Evolutionary conservation across 2,888 invertebrate genomes (phyloP).

Genomic region (Melanostoma scalare): DNA sequence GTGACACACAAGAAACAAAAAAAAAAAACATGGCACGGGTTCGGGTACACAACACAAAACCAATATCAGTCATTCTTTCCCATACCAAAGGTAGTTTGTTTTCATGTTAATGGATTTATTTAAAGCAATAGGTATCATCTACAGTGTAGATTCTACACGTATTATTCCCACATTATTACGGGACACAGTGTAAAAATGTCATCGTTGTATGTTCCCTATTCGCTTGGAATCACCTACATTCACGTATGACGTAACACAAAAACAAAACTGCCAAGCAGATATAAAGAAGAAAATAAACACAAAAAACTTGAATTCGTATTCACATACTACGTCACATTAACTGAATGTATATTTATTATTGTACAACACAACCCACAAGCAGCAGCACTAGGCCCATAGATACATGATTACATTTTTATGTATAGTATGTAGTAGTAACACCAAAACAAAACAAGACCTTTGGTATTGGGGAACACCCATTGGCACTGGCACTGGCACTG

Average conservation of each 20-base stretch:
- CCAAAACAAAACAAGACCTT: slow-evolving; percentile 9
- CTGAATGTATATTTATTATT: slow-evolving; percentile 8
- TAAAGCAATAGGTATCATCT: neutral
- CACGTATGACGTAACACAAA: slow-evolving; percentile 57
- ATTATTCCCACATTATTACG: slow-evolving; percentile 24
- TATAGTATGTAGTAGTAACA: neutral
- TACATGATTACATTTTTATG: slow-evolving; percentile 10
- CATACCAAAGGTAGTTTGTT: slow-evolving; percentile 14
- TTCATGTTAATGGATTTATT: neutral
- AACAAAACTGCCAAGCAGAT: neutral
- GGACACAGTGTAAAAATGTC: slow-evolving; percentile 44
- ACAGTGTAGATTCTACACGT: neutral
- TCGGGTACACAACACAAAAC: neutral
- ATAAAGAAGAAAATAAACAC: neutral
- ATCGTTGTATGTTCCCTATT: slow-evolving; percentile 31
- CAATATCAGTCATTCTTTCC: neutral
- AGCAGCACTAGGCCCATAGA: neutral
- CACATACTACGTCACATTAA: slow-evolving; percentile 53
- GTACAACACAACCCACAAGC: neutral
- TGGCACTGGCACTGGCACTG: no score
- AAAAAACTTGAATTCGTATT: slow-evolving; percentile 30
- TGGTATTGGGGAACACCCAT: slow-evolving; percentile 20
- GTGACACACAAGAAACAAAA: neutral
- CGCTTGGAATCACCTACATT: slow-evolving; percentile 39
- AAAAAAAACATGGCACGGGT: slow-evolving; percentile 7